phyloP scores from a whole-genome alignment of 2,797 vertebrate genomes.

The Acomys russatus region DNA sequence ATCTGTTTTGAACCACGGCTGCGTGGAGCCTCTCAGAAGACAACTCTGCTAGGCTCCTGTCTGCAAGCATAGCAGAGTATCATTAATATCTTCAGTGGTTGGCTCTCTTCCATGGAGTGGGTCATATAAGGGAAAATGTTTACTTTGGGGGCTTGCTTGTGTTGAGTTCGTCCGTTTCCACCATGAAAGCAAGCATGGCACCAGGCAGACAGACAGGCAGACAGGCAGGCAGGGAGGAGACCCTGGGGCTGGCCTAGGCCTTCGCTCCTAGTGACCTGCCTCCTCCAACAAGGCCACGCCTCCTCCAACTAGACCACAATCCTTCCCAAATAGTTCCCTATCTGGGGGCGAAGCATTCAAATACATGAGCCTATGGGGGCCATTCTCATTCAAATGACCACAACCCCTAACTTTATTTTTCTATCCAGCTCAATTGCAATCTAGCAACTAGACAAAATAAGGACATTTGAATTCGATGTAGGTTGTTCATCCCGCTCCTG shows the following conservation, averaged over 20 bases:
- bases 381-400: background rate
- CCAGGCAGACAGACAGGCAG: background rate
- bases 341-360: background rate
- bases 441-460: slow-evolving; percentile 47
- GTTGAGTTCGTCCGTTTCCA: background rate
- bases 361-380: background rate
- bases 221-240: background rate
- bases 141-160: background rate
- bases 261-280: background rate
- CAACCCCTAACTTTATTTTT: background rate
- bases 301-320: background rate
- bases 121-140: background rate
- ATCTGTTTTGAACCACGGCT: no score
- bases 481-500: no score
- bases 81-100: no score
- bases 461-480: background rate
- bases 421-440: background rate
- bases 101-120: no score
- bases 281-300: background rate
- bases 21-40: no score
- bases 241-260: background rate
- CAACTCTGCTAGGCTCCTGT: no score
- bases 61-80: no score
- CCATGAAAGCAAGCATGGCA: no score
- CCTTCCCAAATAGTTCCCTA: background rate